phyloP scores from a whole-genome alignment of 2,797 vertebrate species.

The Pantherophis alleghaniensis region DNA sequence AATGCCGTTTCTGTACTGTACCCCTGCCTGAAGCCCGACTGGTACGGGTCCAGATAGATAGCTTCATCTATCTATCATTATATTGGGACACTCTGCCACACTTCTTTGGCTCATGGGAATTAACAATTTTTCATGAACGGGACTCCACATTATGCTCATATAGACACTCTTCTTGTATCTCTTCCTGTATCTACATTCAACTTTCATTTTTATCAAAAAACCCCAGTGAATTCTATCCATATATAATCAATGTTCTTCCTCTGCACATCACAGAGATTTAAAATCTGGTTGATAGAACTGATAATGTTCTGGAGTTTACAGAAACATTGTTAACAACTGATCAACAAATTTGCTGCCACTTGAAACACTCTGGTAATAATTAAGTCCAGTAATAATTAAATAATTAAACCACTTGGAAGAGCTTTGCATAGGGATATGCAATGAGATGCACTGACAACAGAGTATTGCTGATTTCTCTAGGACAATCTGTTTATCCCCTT shows the following conservation, averaged over 20 bases:
- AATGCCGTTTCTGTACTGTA: no score
- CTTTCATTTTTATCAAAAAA: not conserved
- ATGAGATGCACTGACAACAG: not conserved
- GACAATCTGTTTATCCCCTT: not conserved
- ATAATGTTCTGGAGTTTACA: not conserved
- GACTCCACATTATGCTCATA: not conserved
- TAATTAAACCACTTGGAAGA: not conserved
- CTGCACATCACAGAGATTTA: not conserved
- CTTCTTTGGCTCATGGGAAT: not conserved
- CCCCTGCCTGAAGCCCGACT: no score
- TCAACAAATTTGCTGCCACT: not conserved
- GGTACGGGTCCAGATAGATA: no score
- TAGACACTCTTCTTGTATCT: not conserved
- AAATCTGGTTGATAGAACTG: not conserved
- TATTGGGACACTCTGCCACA: not conserved
- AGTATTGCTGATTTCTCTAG: not conserved
- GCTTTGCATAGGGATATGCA: not conserved
- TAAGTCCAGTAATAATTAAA: not conserved
- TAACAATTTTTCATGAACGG: not conserved
- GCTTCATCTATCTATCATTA: not conserved
- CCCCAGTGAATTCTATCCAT: not conserved
- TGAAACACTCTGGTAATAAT: not conserved
- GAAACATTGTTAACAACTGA: not conserved
- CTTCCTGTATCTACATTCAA: not conserved
- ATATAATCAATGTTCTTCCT: not conserved